Conservation (phyloP, 2,888 invertebrate genomes). For the Torymus texanus region DNA sequence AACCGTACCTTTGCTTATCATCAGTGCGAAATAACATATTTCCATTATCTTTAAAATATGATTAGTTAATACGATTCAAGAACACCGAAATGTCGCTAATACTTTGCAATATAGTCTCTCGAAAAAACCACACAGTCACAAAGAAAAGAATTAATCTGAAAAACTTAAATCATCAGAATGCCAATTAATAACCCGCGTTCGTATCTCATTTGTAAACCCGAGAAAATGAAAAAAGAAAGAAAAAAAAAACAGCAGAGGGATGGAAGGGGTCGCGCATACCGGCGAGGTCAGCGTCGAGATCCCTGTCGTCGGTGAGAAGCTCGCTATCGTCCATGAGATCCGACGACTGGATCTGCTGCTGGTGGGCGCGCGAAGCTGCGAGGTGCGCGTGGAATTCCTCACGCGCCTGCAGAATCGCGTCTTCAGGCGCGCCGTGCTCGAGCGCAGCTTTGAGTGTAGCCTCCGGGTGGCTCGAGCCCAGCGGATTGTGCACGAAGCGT, state of each 20-base stretch:
- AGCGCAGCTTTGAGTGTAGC: slow-evolving; percentile 89
- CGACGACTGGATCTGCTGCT: slow-evolving; percentile 84
- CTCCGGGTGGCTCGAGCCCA: slow-evolving; percentile 94
- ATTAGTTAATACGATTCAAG: no score
- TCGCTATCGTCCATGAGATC: slow-evolving; percentile 97
- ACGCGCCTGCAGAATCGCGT: slow-evolving; percentile 94
- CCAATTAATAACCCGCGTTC: slow-evolving; percentile 24
- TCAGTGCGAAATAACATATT: no score
- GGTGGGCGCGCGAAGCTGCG: slow-evolving; percentile 85
- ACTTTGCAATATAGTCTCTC: no score
- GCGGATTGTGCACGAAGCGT: slow-evolving; percentile 95
- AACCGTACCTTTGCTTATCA: no score
- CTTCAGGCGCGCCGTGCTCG: slow-evolving; percentile 90
- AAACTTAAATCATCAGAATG: no score
- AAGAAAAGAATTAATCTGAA: no score
- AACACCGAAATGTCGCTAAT: no score
- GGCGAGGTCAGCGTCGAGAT: slow-evolving; percentile 90
- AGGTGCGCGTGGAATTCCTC: slow-evolving; percentile 96
- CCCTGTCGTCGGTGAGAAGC: slow-evolving; percentile 91
- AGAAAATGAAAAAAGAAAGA: no score
- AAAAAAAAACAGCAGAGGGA: slow-evolving; percentile 13
- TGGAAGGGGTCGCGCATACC: slow-evolving; percentile 75
- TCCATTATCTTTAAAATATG: no score
- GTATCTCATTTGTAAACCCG: no score
- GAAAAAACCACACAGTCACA: no score